Conservation (phyloP, 2,113 vertebrate species). For the Psilopogon haemacephalus region DNA sequence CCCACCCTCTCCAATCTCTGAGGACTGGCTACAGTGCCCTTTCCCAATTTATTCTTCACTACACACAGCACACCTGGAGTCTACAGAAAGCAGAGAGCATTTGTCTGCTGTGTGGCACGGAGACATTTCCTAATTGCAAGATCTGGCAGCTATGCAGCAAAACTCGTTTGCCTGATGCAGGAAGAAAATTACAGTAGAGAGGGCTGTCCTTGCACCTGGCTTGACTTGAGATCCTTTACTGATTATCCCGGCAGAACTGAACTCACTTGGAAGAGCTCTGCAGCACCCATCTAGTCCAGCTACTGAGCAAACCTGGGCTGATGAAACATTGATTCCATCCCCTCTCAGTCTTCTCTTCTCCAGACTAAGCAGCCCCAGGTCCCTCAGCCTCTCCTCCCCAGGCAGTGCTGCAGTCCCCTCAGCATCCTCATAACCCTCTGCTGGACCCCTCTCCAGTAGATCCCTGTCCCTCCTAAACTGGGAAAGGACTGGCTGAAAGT, state of each 20-base stretch:
- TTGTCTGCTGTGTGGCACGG: background rate
- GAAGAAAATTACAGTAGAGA: background rate
- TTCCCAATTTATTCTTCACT: too few relatives aligned
- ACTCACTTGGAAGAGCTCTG: background rate
- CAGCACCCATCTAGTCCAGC: background rate
- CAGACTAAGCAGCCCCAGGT: too few relatives aligned
- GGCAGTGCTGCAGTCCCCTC: too few relatives aligned
- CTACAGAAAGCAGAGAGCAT: background rate
- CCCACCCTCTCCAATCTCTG: too few relatives aligned
- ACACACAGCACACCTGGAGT: too few relatives aligned
- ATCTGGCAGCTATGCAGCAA: slow-evolving; percentile 3
- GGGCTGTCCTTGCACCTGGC: rapidly evolving
- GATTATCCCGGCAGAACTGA: background rate
- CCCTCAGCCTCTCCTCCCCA: too few relatives aligned
- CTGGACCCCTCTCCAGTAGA: too few relatives aligned
- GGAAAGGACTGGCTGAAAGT: background rate
- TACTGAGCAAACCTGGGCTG: background rate
- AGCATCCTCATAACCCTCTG: too few relatives aligned
- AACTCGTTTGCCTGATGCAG: background rate
- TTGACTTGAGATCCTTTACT: background rate
- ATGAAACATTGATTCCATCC: too few relatives aligned
- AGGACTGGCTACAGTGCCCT: too few relatives aligned
- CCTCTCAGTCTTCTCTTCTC: too few relatives aligned
- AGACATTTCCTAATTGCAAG: background rate
- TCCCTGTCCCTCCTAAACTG: too few relatives aligned